Percentiles rank a stretch among this genome's conserved stretches.
Conservation (phyloP, 53 echinoderm and acorn worm genomes). For the Echinometra lucunter region DNA sequence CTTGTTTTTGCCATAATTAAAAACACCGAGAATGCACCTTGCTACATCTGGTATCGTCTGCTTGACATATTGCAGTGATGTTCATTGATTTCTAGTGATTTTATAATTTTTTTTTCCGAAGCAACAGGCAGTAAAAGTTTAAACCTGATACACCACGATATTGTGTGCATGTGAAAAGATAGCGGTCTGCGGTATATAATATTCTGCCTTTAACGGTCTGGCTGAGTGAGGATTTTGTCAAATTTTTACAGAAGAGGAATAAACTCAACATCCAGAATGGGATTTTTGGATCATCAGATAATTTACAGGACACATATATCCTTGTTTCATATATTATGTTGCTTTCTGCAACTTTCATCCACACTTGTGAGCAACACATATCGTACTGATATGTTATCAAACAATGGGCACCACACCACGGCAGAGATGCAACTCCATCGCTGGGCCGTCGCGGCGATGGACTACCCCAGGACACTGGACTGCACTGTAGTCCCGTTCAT, state of each 20-base stretch:
- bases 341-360: slow-evolving; percentile 60
- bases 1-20: background rate
- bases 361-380: slow-evolving; percentile 67
- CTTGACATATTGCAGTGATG: background rate
- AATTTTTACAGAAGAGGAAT: slow-evolving; percentile 5
- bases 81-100: background rate
- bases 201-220: no score
- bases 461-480: slow-evolving; percentile 80
- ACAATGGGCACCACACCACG: slow-evolving; percentile 53
- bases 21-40: background rate
- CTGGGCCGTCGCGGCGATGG: slow-evolving; percentile 79
- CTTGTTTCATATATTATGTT: slow-evolving; percentile 60
- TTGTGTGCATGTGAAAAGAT: no score
- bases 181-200: no score
- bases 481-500: slow-evolving; percentile 83
- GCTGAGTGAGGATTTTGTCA: background rate
- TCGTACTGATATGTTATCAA: slow-evolving; percentile 51
- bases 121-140: background rate
- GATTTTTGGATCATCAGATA: slow-evolving; percentile 36
- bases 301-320: slow-evolving; percentile 59
- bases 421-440: slow-evolving; percentile 75
- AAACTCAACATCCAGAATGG: slow-evolving; percentile 54
- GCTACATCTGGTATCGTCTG: background rate
- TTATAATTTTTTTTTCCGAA: background rate
- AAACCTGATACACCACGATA: background rate